Evolutionary conservation across 2,888 invertebrate genomes (phyloP), one percentile per base, ranked within the genome.

Genomic region (Callosobruchus maculatus): DNA sequence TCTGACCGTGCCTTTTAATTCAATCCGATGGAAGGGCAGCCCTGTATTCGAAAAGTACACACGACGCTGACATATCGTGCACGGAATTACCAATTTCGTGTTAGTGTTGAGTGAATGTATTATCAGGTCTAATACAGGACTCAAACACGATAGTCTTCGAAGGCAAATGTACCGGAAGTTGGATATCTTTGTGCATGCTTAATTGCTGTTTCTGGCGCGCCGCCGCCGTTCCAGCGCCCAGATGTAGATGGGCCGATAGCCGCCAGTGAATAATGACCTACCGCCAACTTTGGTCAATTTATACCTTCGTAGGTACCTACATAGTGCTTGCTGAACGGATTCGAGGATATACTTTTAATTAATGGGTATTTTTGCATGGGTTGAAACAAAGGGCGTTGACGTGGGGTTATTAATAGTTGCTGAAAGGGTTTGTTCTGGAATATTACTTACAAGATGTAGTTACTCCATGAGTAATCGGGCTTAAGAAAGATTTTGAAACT

Each of bases 141-240:
- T 83, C 81, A 80, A 84, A 82, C 83, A 81, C 84, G 83, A 84
- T 85, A 85, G 83, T 84, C 84, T 84, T 83, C 84, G 82, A 82
- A 84, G 83, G 84, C 82, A 84, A 85, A 85, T 84, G 84, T 84
- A 84, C 84, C 84, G 85, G 85, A 86, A 86, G 85, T 83, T 84
- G 85, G 84, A 85, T 86, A 86, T 86, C 86, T 86, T 84, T 83
- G 84, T 84, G 85, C 85, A 85, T 84, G 85, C 83, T 84, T 86
- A 86, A 86, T 86, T 85, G 85, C 83, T 84, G 84, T 85, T 86
- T 81, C 83, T 80, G 79, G 80, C 80, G 80, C 79, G 81, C 79
- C n/a, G n/a, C n/a, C n/a, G n/a, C n/a, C 49, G 83, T 83, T 77
- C 80, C 13, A 49, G 81, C 77, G 73, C 70, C 26, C 80, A 79